Evolutionary conservation across 2,113 vertebrate species (phyloP).

Genomic region (Corythornis madagascariensis): DNA sequence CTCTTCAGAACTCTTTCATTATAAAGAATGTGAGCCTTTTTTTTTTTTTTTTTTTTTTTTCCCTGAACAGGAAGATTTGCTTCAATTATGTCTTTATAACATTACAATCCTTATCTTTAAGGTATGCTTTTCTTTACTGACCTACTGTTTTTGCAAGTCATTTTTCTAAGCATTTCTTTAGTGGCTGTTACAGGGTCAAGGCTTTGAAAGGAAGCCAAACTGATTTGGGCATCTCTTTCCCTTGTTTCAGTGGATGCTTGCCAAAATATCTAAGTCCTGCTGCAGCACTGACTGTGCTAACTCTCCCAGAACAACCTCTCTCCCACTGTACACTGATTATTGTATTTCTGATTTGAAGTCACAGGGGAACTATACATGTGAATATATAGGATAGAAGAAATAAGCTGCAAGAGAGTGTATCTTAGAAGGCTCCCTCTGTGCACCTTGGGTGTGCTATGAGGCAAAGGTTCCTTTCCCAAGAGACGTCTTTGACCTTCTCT

Average conservation of each 20-base stretch:
- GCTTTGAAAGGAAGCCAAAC: conserved; percentile 28
- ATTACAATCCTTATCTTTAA: conserved; percentile 4
- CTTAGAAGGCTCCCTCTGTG: neutral
- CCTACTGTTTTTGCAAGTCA: conserved; percentile 11
- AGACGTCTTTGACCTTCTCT: neutral
- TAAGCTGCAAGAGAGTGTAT: neutral
- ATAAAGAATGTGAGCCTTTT: neutral
- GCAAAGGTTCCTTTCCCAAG: neutral
- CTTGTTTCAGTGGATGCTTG: conserved; percentile 34
- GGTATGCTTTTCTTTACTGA: conserved; percentile 13
- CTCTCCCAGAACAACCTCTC: neutral
- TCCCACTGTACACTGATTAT: neutral
- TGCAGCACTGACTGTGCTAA: conserved; percentile 1
- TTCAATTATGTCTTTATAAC: neutral
- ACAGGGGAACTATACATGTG: neutral
- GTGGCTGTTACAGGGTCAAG: conserved; percentile 24
- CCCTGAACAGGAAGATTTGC: neutral
- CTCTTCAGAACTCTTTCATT: neutral
- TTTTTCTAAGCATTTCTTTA: conserved; percentile 37
- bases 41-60: neutral
- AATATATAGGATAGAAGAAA: neutral
- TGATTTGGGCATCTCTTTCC: neutral
- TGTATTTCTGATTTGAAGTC: neutral
- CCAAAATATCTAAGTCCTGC: neutral
- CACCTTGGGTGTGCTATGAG: neutral